phyloP scores from a whole-genome alignment of 1,140 invertebrate species.

The Cardiocondyla obscurior region DNA sequence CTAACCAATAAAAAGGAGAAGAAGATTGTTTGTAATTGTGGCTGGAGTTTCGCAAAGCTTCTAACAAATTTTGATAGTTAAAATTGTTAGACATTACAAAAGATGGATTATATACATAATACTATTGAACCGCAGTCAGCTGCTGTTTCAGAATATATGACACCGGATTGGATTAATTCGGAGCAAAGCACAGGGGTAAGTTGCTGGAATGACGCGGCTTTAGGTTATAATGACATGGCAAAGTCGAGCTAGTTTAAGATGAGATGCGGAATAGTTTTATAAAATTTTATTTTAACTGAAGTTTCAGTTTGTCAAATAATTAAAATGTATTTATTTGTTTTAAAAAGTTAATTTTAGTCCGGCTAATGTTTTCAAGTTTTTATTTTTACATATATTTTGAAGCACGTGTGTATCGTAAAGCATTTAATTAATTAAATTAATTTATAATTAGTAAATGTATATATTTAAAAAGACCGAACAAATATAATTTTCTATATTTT shows the following conservation, averaged over 20 bases:
- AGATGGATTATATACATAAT: conserved; percentile 62
- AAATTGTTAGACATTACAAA: conserved; percentile 1
- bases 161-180: conserved; percentile 87
- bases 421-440: background rate
- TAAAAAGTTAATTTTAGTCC: background rate
- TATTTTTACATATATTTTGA: background rate
- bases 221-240: conserved; percentile 82
- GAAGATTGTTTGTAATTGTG: background rate
- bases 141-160: conserved; percentile 46
- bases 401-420: background rate
- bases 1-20: too few relatives aligned
- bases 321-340: background rate
- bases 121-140: conserved; percentile 42
- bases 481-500: too few relatives aligned
- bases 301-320: too few relatives aligned
- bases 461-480: background rate
- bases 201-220: conserved; percentile 66
- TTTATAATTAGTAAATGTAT: background rate
- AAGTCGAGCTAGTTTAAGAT: conserved; percentile 60
- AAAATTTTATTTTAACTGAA: too few relatives aligned
- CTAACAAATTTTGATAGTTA: background rate
- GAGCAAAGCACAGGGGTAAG: conserved; percentile 91
- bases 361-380: background rate
- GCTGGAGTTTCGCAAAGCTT: background rate
- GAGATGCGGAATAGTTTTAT: background rate